Percentiles rank a stretch among this genome's conserved stretches.
phyloP scores from a whole-genome alignment of 1,140 invertebrate genomes.

The Drosophila suzukii region DNA sequence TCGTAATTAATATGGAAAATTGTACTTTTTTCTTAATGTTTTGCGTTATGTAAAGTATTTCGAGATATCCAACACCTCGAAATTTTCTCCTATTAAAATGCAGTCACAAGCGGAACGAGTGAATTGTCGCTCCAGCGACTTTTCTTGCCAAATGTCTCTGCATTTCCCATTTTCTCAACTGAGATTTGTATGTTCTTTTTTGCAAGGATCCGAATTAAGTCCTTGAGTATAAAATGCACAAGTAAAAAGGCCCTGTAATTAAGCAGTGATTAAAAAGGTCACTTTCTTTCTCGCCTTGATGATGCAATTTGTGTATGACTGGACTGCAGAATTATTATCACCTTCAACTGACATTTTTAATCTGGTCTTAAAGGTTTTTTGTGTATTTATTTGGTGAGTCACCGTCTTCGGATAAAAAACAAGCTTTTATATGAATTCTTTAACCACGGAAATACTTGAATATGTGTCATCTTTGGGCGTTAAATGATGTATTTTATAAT shows the following conservation, averaged over 20 bases:
- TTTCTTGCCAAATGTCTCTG: constrained; percentile 3
- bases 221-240: background rate
- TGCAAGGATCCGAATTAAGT: background rate
- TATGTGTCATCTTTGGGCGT: constrained; percentile 1
- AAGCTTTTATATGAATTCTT: background rate
- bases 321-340: background rate
- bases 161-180: background rate
- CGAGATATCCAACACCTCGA: constrained; percentile 5
- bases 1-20: constrained; percentile 2
- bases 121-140: constrained; percentile 25
- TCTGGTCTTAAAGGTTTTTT: background rate
- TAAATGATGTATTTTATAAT: too few species aligned
- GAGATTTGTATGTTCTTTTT: too few species aligned
- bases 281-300: background rate
- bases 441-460: background rate
- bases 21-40: background rate
- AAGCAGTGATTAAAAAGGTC: constrained; percentile 2
- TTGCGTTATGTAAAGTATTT: background rate
- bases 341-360: constrained; percentile 1
- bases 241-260: background rate
- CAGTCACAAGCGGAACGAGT: constrained; percentile 20
- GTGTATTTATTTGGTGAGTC: constrained; percentile 1
- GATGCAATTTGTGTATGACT: constrained; percentile 2
- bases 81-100: constrained; percentile 7
- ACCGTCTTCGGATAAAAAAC: background rate